Percentiles rank a stretch among this genome's conserved stretches.
Evolutionary conservation across 1,140 invertebrate genomes (phyloP).

Genomic region (Drosophila ohnishii): DNA sequence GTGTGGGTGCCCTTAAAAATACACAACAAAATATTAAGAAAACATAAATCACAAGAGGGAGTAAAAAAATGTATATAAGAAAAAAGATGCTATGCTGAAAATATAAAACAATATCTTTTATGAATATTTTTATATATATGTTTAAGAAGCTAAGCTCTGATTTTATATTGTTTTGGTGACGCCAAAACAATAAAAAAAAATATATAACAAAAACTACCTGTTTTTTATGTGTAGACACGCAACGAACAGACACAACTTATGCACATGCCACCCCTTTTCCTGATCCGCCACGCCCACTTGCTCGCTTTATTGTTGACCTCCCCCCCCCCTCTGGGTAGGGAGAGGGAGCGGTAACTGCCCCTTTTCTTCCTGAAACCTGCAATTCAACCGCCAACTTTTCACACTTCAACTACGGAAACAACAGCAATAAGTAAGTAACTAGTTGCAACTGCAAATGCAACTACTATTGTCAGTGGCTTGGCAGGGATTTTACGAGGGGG

Average conservation of each 20-base stretch:
- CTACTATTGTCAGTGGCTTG: conserved; percentile 18
- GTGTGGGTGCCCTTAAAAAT: conserved; percentile 7
- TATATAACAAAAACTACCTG: not conserved
- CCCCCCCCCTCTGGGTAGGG: not conserved
- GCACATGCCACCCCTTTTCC: conserved; percentile 9
- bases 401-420: conserved; percentile 62
- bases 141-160: not conserved
- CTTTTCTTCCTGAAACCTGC: conserved; percentile 41
- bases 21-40: conserved; percentile 14
- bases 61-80: conserved; percentile 1
- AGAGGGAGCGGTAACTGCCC: not conserved
- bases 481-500: not conserved
- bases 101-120: not conserved
- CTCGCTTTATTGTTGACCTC: conserved; percentile 27
- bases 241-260: conserved; percentile 34
- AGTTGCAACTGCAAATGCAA: conserved; percentile 35
- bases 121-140: not conserved
- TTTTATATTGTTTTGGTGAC: not conserved
- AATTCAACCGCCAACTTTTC: conserved; percentile 71
- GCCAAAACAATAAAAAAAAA: not conserved
- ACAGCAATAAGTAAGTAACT: conserved; percentile 35
- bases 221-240: conserved; percentile 25
- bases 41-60: not conserved
- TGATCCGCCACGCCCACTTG: conserved; percentile 18
- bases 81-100: not conserved